These are phyloP conservation scores for Semotilus atromaculatus DNA, from an alignment of 2,797 vertebrate genomes.

Conservation along the genomic window DNA sequence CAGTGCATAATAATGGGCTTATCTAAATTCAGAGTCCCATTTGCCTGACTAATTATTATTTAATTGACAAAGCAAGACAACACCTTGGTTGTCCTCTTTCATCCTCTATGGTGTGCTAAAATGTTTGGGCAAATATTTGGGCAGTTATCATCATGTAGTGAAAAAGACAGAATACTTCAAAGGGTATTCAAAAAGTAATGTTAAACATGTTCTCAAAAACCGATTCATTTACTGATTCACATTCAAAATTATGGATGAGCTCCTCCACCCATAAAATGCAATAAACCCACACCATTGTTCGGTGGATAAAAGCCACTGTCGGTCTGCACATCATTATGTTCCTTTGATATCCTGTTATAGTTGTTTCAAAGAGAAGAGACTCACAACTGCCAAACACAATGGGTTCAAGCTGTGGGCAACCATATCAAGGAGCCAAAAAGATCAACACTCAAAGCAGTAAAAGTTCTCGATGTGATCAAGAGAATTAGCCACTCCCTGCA, in stretches of 20 bases:
- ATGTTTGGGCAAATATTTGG: conserved; percentile 23
- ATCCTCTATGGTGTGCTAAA: conserved; percentile 4
- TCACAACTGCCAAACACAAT: conserved; percentile 31
- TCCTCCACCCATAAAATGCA: conserved; percentile 76
- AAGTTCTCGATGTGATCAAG: conserved; percentile 34
- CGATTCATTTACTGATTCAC: conserved; percentile 79
- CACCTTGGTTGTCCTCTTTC: conserved; percentile 15
- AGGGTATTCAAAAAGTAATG: conserved; percentile 71
- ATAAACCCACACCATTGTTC: conserved; percentile 77
- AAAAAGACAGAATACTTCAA: conserved; percentile 53
- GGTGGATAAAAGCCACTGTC: conserved; percentile 80
- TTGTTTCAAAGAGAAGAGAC: conserved; percentile 64
- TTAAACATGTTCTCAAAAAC: conserved; percentile 77
- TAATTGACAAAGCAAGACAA: conserved; percentile 40
- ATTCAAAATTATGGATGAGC: conserved; percentile 79
- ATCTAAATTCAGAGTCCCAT: conserved; percentile 52
- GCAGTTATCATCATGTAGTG: conserved; percentile 51
- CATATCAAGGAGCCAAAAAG: conserved; percentile 47
- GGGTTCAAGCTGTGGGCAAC: conserved; percentile 61
- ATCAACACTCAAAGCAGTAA: conserved; percentile 53
- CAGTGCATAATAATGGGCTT: conserved; percentile 40
- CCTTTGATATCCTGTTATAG: conserved; percentile 74
- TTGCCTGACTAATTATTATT: conserved; percentile 50
- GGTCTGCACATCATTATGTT: conserved; percentile 73
- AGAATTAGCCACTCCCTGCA: conserved; percentile 28